Conservation (phyloP, 2,888 invertebrate species). For the Arrhopalites spinosus region DNA sequence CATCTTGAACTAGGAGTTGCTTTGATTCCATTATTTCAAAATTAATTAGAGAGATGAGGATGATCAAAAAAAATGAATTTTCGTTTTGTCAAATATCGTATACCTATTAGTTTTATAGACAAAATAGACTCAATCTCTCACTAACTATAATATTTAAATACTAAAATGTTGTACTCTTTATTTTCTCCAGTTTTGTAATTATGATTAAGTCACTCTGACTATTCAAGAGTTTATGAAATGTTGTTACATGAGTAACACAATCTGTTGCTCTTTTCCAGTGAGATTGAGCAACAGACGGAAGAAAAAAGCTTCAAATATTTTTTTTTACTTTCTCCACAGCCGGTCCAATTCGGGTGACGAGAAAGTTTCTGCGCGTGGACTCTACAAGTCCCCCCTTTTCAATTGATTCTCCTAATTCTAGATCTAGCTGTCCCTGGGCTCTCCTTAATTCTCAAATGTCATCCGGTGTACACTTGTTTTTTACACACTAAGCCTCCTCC, state of each 20-base stretch:
- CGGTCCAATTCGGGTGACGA: neutral
- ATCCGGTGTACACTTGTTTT: no score
- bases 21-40: conserved; percentile 2
- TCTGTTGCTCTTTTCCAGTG: neutral
- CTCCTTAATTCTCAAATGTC: no score
- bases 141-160: neutral
- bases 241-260: neutral
- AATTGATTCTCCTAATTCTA: neutral
- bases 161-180: no score
- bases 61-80: no score
- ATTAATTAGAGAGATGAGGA: no score
- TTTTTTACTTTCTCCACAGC: no score
- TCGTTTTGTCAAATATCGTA: neutral
- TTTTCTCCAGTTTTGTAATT: no score
- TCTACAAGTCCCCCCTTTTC: neutral
- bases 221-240: neutral
- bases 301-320: neutral
- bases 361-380: neutral
- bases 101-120: neutral
- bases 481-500: no score
- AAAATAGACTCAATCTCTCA: neutral
- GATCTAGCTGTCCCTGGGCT: neutral
- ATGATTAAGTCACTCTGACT: neutral
- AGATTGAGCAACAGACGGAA: neutral
- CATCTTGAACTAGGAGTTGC: neutral